Evolutionary conservation across 2,888 invertebrate genomes (phyloP).

Genomic region (Brachyptera risi): DNA sequence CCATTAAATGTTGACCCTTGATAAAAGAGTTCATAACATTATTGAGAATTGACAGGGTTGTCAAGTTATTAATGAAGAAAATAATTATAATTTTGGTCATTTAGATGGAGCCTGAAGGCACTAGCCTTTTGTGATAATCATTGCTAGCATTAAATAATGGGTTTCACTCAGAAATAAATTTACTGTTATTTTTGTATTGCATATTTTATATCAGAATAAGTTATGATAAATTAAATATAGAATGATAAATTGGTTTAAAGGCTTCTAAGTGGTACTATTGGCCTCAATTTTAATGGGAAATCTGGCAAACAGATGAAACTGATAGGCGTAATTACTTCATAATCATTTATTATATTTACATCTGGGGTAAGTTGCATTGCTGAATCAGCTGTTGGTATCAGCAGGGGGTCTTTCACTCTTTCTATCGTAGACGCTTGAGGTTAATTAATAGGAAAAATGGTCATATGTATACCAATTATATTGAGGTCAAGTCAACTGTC

Average conservation of each 20-base stretch:
- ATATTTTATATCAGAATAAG: not conserved
- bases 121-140: too few relatives aligned
- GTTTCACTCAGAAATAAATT: too few relatives aligned
- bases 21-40: not conserved
- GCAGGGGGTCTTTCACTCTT: not conserved
- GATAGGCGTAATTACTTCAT: not conserved
- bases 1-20: not conserved
- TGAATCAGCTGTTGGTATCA: not conserved
- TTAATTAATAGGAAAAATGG: slow-evolving; percentile 20
- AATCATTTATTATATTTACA: not conserved
- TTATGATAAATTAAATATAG: not conserved
- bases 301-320: not conserved
- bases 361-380: not conserved
- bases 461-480: slow-evolving; percentile 17
- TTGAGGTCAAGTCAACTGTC: slow-evolving; percentile 7
- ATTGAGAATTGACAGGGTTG: slow-evolving; percentile 11
- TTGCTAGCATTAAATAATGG: too few relatives aligned
- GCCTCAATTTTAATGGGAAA: not conserved
- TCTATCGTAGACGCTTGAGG: too few relatives aligned
- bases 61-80: not conserved
- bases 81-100: too few relatives aligned
- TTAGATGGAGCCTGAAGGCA: too few relatives aligned
- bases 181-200: too few relatives aligned
- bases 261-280: too few relatives aligned
- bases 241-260: not conserved